Percentiles rank a stretch among this genome's conserved stretches.
Conservation (phyloP, 2,113 vertebrate species). For the Pseudopipra pipra region DNA sequence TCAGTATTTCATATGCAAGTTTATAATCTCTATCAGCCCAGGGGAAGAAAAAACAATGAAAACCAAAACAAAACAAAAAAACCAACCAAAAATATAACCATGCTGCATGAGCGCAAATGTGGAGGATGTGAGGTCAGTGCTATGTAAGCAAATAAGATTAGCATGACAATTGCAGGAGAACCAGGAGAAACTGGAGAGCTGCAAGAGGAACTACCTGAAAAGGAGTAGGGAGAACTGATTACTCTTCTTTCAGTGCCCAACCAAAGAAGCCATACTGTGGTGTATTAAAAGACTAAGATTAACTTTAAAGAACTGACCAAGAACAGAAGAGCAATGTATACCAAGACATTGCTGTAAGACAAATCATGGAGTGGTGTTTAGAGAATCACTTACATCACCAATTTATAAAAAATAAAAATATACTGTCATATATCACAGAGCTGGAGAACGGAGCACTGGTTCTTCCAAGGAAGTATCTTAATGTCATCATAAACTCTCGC, state of each 20-base stretch:
- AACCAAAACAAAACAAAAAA: not conserved
- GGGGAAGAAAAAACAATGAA: too few species aligned
- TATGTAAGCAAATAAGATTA: rapidly evolving
- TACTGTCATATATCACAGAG: not conserved
- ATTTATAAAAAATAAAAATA: not conserved
- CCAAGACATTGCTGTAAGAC: not conserved
- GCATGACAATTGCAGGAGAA: not conserved
- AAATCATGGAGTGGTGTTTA: not conserved
- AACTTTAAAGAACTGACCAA: not conserved
- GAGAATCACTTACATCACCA: not conserved
- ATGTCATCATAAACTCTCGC: not conserved
- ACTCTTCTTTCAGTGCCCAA: not conserved
- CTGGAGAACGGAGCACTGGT: not conserved
- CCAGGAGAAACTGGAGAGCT: not conserved
- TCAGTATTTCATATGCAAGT: not conserved
- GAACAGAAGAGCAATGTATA: not conserved
- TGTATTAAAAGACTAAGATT: not conserved
- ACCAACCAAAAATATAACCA: not conserved
- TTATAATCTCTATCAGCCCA: not conserved
- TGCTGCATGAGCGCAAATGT: not conserved
- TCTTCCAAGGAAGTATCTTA: not conserved
- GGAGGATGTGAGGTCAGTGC: not conserved
- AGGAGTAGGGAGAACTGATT: not conserved
- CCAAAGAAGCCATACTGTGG: not conserved
- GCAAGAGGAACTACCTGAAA: not conserved